Conservation (phyloP, 2,797 vertebrate genomes). For the Falco novaeseelandiae region DNA sequence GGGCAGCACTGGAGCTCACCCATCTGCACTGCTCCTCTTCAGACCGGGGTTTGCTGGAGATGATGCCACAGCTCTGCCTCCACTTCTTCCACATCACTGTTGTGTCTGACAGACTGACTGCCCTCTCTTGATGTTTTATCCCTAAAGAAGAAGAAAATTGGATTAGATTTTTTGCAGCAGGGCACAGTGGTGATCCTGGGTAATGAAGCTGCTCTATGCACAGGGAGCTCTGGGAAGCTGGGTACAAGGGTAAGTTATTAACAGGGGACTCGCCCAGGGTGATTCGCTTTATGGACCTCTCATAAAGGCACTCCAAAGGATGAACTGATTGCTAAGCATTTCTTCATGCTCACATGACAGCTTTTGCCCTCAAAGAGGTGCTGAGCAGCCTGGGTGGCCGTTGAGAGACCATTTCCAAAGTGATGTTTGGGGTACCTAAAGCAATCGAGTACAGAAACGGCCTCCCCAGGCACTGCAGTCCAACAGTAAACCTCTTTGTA, state of each 20-base stretch:
- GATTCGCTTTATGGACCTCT: neutral
- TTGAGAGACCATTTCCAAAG: neutral
- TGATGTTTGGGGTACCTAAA: neutral
- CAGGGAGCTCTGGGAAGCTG: neutral
- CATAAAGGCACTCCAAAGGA: neutral
- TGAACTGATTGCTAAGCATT: neutral
- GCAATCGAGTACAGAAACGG: neutral
- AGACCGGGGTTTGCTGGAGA: neutral
- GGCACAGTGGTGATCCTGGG: neutral
- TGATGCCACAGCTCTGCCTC: neutral
- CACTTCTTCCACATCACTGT: neutral
- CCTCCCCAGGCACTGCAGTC: neutral
- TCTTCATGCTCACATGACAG: neutral
- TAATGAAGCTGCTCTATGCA: neutral
- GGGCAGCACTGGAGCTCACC: fast-evolving
- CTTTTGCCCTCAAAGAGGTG: neutral
- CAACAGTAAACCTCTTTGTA: neutral
- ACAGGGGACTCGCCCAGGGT: neutral
- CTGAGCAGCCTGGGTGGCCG: neutral
- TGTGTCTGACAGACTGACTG: neutral
- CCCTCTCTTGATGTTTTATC: neutral
- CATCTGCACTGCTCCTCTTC: neutral
- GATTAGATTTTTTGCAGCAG: neutral
- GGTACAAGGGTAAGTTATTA: neutral
- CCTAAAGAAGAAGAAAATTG: constrained; percentile 14